These are phyloP conservation scores for Monodelphis domestica DNA, from an alignment of 2,797 vertebrate genomes.

Conservation along the genomic window DNA sequence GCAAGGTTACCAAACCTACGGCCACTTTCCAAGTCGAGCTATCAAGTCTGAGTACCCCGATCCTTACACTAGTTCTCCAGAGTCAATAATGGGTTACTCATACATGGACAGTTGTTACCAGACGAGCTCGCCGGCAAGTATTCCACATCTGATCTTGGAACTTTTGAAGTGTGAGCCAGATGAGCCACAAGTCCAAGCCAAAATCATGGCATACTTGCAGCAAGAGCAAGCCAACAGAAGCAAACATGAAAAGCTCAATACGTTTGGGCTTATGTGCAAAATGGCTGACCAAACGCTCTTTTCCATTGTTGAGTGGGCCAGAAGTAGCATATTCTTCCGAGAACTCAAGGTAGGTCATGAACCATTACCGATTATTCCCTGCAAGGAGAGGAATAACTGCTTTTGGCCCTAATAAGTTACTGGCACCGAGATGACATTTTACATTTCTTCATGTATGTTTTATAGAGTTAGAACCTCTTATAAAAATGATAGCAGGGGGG, in stretches of 20 bases:
- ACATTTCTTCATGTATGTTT: not conserved
- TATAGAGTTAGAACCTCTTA: not conserved
- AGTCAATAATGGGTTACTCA: constrained; percentile 97
- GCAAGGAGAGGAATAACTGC: not conserved
- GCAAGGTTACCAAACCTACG: constrained; percentile 96
- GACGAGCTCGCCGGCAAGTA: constrained; percentile 93
- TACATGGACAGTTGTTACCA: constrained; percentile 93
- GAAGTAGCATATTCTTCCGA: constrained; percentile 98
- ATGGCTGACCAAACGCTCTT: constrained; percentile 99
- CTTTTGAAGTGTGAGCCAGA: constrained; percentile 98
- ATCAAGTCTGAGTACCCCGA: constrained; percentile 99
- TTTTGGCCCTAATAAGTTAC: not conserved
- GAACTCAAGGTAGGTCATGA: constrained; percentile 94
- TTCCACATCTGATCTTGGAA: constrained; percentile 97
- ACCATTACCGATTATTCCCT: not conserved
- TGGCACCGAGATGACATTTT: not conserved
- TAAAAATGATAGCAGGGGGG: not conserved
- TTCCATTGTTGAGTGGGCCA: constrained; percentile 99
- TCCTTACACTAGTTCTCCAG: constrained; percentile 97
- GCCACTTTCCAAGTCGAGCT: constrained; percentile 96
- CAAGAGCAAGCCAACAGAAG: constrained; percentile 96
- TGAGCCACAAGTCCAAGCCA: constrained; percentile 97
- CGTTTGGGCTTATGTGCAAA: constrained; percentile 99
- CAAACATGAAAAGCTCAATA: constrained; percentile 97
- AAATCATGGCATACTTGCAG: constrained; percentile 96